phyloP scores from a whole-genome alignment of 2,888 invertebrate genomes.

The Drosophila melanosoma region DNA sequence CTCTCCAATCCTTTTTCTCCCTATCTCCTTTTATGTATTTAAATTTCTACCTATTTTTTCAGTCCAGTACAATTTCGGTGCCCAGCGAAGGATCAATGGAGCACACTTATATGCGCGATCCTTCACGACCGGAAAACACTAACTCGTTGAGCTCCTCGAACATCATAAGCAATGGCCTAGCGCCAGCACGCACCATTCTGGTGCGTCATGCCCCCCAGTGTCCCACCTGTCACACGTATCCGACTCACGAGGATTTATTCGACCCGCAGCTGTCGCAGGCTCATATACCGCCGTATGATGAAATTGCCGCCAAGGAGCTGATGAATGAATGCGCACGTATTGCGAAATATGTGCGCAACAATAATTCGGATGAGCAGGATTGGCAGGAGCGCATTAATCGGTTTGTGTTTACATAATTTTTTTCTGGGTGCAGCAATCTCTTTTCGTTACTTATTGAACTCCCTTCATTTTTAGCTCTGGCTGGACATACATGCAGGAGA shows the following conservation, averaged over 20 bases:
- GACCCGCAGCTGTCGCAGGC: conserved; percentile 82
- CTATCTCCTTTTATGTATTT: neutral
- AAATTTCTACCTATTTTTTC: neutral
- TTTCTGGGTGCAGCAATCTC: neutral
- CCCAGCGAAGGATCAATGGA: conserved; percentile 86
- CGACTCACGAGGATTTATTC: conserved; percentile 85
- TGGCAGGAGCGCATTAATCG: conserved; percentile 90
- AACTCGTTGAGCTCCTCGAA: neutral
- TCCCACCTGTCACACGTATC: conserved; percentile 83
- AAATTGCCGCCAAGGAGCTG: conserved; percentile 86
- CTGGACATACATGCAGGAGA: conserved; percentile 89
- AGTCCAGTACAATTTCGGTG: conserved; percentile 70
- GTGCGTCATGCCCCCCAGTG: conserved; percentile 84
- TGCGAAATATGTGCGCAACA: conserved; percentile 87
- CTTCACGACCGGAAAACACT: conserved; percentile 77
- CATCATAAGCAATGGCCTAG: conserved; percentile 80
- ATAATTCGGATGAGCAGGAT: conserved; percentile 86
- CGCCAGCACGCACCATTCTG: conserved; percentile 81
- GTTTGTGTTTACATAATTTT: conserved; percentile 82
- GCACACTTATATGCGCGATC: conserved; percentile 90
- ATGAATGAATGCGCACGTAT: conserved; percentile 91
- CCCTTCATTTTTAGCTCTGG: conserved; percentile 83
- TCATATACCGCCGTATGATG: conserved; percentile 87
- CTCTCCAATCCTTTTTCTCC: neutral
- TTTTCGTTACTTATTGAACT: too few relatives aligned